A percentile compares a stretch with the other conserved stretches of the same genome.
These are phyloP conservation scores for Aldabrachelys gigantea DNA, from an alignment of 2,113 vertebrate genomes.

Conservation along the genomic window DNA sequence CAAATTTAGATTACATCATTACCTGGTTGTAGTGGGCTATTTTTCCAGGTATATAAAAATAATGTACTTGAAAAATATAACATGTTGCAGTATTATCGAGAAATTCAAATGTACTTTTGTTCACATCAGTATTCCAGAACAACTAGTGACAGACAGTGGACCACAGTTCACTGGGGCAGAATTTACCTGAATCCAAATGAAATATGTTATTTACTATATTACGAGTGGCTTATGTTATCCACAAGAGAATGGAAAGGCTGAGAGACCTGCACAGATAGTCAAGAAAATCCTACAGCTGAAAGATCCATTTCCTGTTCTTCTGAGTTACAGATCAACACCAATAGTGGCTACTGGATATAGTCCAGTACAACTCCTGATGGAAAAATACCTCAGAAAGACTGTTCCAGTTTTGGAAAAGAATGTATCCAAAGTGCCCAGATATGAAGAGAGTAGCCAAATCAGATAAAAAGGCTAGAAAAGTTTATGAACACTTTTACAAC, in stretches of 20 bases:
- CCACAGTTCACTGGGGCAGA: background rate
- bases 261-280: background rate
- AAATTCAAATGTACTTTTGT: background rate
- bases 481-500: background rate
- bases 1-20: background rate
- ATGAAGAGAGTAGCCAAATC: background rate
- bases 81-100: background rate
- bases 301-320: background rate
- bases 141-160: background rate
- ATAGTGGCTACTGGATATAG: background rate
- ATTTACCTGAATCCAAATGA: background rate
- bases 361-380: background rate
- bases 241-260: background rate
- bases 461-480: background rate
- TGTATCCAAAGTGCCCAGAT: background rate
- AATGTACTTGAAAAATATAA: background rate
- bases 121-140: background rate
- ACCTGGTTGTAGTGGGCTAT: background rate
- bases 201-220: background rate
- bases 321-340: background rate
- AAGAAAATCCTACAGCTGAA: background rate
- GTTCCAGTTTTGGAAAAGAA: background rate
- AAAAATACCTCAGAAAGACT: background rate
- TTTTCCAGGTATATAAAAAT: background rate
- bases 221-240: background rate